phyloP scores from a whole-genome alignment of 53 echinoderm and acorn worm species.

The Apostichopus leukothele region DNA sequence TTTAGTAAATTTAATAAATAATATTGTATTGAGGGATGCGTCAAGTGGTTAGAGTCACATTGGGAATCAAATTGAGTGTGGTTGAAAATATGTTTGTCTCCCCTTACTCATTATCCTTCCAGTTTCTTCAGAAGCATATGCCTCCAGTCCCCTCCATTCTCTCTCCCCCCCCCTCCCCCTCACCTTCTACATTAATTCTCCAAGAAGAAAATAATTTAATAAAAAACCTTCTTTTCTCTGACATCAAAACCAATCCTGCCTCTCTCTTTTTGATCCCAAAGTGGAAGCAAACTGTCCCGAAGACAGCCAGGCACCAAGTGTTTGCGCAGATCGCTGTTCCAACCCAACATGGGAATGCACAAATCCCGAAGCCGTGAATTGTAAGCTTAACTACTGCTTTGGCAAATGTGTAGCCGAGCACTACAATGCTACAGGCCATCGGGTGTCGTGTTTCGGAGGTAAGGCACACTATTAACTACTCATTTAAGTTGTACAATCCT shows the following conservation, averaged over 20 bases:
- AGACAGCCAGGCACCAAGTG: neutral
- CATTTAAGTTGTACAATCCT: too few relatives aligned
- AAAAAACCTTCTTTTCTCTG: too few relatives aligned
- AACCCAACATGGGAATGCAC: neutral
- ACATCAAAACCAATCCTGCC: too few relatives aligned
- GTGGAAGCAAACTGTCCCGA: constrained; percentile 25
- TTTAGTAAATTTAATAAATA: too few relatives aligned
- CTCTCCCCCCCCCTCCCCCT: too few relatives aligned
- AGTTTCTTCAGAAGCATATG: too few relatives aligned
- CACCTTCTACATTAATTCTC: neutral
- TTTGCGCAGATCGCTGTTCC: neutral
- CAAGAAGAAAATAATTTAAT: neutral
- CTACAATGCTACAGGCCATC: neutral
- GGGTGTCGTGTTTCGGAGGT: constrained; percentile 31
- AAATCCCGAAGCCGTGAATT: constrained; percentile 4
- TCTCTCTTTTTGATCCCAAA: neutral
- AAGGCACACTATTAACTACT: neutral
- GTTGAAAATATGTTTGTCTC: too few relatives aligned
- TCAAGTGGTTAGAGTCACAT: too few relatives aligned
- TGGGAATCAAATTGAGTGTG: too few relatives aligned
- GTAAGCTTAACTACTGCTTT: constrained; percentile 14
- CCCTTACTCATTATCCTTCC: too few relatives aligned
- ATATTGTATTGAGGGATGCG: too few relatives aligned
- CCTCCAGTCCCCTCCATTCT: too few relatives aligned
- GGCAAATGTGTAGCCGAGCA: neutral